Percentiles rank a stretch among this genome's conserved stretches.
Evolutionary conservation across 2,113 vertebrate species (phyloP).

Genomic region (Hippopotamus amphibius): DNA sequence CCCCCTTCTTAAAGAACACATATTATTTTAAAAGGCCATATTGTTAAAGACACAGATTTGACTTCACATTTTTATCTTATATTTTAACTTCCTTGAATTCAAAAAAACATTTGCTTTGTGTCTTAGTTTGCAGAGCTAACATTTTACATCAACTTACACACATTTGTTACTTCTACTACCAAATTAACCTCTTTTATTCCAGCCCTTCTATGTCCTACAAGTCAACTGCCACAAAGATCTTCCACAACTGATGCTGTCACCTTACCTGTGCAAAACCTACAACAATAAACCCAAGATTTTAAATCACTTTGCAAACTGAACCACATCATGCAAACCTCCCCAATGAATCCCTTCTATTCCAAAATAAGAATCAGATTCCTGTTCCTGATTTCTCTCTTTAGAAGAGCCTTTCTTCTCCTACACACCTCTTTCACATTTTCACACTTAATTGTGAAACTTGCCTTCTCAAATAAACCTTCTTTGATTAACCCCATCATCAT

Average conservation of each 20-base stretch:
- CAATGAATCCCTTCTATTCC: not conserved
- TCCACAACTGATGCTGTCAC: not conserved
- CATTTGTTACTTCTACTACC: not conserved
- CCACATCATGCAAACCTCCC: not conserved
- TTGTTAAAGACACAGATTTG: not conserved
- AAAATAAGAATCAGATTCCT: not conserved
- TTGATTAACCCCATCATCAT: not conserved
- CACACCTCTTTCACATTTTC: not conserved
- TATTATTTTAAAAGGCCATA: not conserved
- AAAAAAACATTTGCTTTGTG: constrained; percentile 42
- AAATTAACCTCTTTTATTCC: not conserved
- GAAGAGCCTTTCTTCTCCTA: not conserved
- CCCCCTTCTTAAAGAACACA: not conserved
- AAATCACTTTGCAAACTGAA: not conserved
- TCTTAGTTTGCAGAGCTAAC: constrained; percentile 19
- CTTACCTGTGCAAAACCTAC: not conserved
- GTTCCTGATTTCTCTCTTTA: not conserved
- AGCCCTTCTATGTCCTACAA: not conserved
- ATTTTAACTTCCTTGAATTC: not conserved
- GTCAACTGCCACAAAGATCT: not conserved
- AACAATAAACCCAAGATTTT: not conserved
- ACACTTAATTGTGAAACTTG: not conserved
- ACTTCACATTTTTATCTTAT: not conserved
- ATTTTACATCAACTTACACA: not conserved
- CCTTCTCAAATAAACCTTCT: not conserved